Base-by-base conservation (phyloP, 2,797 vertebrate genomes). In the Manis crassicaudata region DNA sequence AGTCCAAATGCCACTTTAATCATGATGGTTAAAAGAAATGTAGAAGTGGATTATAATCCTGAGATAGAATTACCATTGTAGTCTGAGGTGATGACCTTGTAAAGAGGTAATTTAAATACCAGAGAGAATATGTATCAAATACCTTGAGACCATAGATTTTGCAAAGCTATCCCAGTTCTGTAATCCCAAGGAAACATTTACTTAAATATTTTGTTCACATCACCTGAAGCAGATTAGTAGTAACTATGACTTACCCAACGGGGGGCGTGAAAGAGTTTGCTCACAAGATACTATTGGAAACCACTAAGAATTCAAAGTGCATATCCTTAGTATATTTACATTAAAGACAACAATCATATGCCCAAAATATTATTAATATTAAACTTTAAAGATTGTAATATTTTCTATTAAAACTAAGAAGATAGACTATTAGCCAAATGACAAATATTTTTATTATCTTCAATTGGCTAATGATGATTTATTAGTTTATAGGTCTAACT, bases 381-480 rank as follows among this genome's bases (percentile, higher is more conserved):
- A 58, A 79, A 72, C 0, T n/a, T 40, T 77, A 43, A 88, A 77
- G 2, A 23, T 65, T 67, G 90, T 67, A 62, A 67, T 72, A 56
- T 94, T 60, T 73, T 81, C 17, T 80, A 23, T 93, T 89, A 96
- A 96, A 95, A 94, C 52, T 43, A 87, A 86, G 86, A 50, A 79
- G 75, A 79, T 9, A 73, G n/a, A 25, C 29, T 27, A 21, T 65
- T 63, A 83, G 63, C 3, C 10, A 75, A 35, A 68, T 68, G 46
- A 88, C 27, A 79, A 88, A 79, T 72, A 65, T 25, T 92, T 95
- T 89, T 75, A 10, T 70, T 80, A 72, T 43, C 60, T 27, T 89
- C 37, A 17, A 23, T 79, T 87, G 14, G 76, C 60, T 80, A 54
- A 83, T 70, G 50, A 72, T 76, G 67, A 65, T 72, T 84, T 90